Base-by-base conservation (phyloP, 2,888 invertebrate genomes). In the Sepiola atlantica region DNA sequence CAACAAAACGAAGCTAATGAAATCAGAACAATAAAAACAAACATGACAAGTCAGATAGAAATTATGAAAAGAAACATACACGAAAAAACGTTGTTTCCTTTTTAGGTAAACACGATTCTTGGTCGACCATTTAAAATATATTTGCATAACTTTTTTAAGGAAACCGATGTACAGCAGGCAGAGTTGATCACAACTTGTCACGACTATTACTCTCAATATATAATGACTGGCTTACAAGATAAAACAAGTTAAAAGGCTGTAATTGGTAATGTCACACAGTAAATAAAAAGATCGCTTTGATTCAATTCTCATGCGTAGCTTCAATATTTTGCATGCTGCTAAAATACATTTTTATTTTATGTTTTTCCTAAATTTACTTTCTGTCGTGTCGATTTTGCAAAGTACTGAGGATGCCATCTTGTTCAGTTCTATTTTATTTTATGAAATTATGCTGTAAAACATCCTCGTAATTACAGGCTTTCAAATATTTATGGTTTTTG, bases 241-340 rank as follows among this genome's bases (percentile, higher is more conserved):
- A 77, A 77, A 77, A 77, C 77, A 77, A 77, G 77, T n/a, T n/a
- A n/a, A n/a, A 77, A 77, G n/a, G 16, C 77, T 77, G n/a, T 77
- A 77, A 77, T 77, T 77, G 77, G n/a, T 77, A n/a, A 77, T 77
- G 77, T 77, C 77, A 77, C 32, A 77, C 32, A n/a, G n/a, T 32
- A 16, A 77, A 77, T n/a, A 77, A 77, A 77, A 32, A 57, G 0
- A 16, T 32, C 18, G 14, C 16, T 77, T 77, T 1, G n/a, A 77
- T 77, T 32, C 16, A 14, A n/a, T 77, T 77, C 77, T 32, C 32
- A 77, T 32, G 77, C 18, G 10, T 77, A 77, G 0, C 24, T 77
- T n/a, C n/a, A 32, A 77, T n/a, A 77, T 32, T 77, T 77, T 77
- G 14, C 77, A 77, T n/a, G 77, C 32, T 77, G n/a, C 32, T 77